Evolutionary conservation across 2,888 invertebrate species (phyloP).

Genomic region (Ophraella communa): DNA sequence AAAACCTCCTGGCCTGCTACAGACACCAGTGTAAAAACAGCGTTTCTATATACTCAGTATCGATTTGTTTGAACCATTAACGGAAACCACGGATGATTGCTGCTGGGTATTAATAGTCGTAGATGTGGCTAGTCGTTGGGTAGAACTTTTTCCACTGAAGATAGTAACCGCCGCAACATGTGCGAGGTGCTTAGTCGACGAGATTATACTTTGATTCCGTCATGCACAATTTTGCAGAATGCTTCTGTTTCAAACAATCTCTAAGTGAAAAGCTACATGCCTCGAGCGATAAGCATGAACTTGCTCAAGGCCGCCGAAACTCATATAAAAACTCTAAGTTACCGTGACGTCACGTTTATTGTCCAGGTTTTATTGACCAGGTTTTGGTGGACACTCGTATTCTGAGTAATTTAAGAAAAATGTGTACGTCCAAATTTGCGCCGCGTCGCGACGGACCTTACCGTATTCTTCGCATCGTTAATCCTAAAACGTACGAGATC

Average conservation of each 20-base stretch:
- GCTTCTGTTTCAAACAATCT: conserved; percentile 48
- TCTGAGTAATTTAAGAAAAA: conserved; percentile 36
- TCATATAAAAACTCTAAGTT: not conserved
- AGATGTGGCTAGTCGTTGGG: conserved; percentile 43
- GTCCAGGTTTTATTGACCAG: conserved; percentile 40
- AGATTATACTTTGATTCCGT: too few species aligned
- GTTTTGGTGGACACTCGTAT: conserved; percentile 40
- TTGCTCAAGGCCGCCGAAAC: not conserved
- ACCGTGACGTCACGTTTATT: conserved; percentile 30
- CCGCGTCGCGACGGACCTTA: too few species aligned
- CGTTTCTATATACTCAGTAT: conserved; percentile 45
- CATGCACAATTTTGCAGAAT: too few species aligned
- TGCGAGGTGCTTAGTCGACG: too few species aligned
- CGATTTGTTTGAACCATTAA: conserved; percentile 46
- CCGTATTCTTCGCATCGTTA: too few species aligned
- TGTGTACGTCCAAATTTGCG: conserved; percentile 44
- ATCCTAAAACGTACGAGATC: too few species aligned
- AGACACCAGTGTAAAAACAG: conserved; percentile 26
- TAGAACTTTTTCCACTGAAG: conserved; percentile 34
- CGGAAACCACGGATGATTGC: conserved; percentile 31
- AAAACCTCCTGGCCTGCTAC: conserved; percentile 47
- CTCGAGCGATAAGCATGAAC: not conserved
- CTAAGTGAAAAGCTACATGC: not conserved
- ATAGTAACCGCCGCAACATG: conserved; percentile 34
- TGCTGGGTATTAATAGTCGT: conserved; percentile 44